phyloP scores from a whole-genome alignment of 1,140 invertebrate genomes.

The Schlechtendalia chinensis region DNA sequence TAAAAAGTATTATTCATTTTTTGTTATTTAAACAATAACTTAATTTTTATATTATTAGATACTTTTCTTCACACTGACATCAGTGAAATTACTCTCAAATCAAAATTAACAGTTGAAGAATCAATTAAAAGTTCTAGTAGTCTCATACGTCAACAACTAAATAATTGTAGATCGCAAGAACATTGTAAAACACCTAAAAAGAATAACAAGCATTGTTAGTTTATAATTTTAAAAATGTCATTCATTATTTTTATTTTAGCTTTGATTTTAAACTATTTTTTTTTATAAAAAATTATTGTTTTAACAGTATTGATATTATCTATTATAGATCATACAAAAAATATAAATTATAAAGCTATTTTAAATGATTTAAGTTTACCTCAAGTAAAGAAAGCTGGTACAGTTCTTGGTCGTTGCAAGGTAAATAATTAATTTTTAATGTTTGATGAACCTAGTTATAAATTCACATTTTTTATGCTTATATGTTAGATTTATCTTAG shows the following conservation, averaged over 20 bases:
- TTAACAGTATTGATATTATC: not conserved
- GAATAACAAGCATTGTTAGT: slow-evolving; percentile 31
- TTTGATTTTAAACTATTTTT: too few species aligned
- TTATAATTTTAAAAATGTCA: not conserved
- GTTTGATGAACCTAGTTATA: not conserved
- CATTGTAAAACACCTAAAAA: slow-evolving; percentile 40
- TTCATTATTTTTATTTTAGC: not conserved
- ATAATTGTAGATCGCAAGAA: slow-evolving; percentile 27
- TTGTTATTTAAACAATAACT: not conserved
- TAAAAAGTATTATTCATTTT: not conserved
- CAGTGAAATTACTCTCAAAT: slow-evolving; percentile 13
- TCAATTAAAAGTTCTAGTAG: slow-evolving; percentile 12
- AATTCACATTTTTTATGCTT: not conserved
- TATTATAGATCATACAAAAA: slow-evolving; percentile 11
- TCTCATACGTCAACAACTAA: not conserved
- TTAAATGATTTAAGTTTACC: slow-evolving; percentile 51
- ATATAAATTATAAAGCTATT: slow-evolving; percentile 51
- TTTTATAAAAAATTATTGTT: not conserved
- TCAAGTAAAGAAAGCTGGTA: slow-evolving; percentile 41
- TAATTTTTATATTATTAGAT: slow-evolving; percentile 6
- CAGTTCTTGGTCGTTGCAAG: slow-evolving; percentile 48
- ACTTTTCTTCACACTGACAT: slow-evolving; percentile 16
- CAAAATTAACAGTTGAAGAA: slow-evolving; percentile 29
- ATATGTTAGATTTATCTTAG: slow-evolving; percentile 68
- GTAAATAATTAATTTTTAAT: slow-evolving; percentile 12